Evolutionary conservation across 1,140 invertebrate genomes (phyloP).

Genomic region (Eupeodes corollae): DNA sequence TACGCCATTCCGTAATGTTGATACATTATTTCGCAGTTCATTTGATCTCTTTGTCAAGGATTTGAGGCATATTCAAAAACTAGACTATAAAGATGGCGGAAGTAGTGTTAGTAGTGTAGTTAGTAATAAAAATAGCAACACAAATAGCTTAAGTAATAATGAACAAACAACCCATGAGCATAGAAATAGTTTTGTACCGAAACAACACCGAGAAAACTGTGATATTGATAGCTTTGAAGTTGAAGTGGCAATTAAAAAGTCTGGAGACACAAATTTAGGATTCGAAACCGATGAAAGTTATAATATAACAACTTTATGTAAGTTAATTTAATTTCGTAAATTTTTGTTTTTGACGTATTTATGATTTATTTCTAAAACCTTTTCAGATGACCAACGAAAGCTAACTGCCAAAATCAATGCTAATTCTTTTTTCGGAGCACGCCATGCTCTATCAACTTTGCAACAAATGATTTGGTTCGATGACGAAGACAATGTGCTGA

Average conservation of each 20-base stretch:
- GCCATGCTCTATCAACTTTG: slow-evolving; percentile 68
- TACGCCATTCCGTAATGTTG: slow-evolving; percentile 23
- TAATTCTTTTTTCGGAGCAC: slow-evolving; percentile 60
- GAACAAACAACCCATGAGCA: slow-evolving; percentile 4
- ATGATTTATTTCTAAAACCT: background rate
- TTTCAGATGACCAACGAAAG: slow-evolving; percentile 35
- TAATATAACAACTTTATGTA: slow-evolving; percentile 45
- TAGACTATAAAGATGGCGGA: slow-evolving; percentile 2
- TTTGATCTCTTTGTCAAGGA: slow-evolving; percentile 31
- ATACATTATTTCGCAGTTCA: slow-evolving; percentile 20
- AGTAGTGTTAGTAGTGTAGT: background rate
- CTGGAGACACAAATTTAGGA: slow-evolving; percentile 42
- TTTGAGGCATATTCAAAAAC: slow-evolving; percentile 22
- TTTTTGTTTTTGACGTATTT: background rate
- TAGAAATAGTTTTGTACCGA: slow-evolving; percentile 13
- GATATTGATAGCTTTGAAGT: slow-evolving; percentile 41
- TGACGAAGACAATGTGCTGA: slow-evolving; percentile 47
- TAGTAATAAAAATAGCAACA: background rate
- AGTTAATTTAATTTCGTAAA: slow-evolving; percentile 10
- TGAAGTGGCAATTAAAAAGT: slow-evolving; percentile 42
- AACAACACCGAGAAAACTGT: slow-evolving; percentile 14
- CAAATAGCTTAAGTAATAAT: background rate
- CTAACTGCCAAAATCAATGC: slow-evolving; percentile 52
- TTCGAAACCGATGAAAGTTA: slow-evolving; percentile 66
- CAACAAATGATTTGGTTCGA: slow-evolving; percentile 68